Evolutionary conservation across 2,113 vertebrate species (phyloP).

Genomic region (Podiceps cristatus): DNA sequence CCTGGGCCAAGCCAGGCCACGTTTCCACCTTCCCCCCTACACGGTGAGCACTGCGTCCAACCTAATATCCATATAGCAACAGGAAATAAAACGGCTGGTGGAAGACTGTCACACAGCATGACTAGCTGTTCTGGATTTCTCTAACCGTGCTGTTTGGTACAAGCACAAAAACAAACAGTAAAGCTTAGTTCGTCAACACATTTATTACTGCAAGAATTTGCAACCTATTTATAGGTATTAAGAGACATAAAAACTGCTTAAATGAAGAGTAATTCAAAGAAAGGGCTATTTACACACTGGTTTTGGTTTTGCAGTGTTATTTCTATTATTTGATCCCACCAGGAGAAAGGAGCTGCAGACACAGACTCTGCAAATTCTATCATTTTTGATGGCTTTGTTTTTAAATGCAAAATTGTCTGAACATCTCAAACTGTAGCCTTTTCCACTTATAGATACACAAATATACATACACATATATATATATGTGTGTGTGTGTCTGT

Average conservation of each 20-base stretch:
- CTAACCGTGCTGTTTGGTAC: not conserved
- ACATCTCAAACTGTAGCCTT: not conserved
- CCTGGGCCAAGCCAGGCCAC: not conserved
- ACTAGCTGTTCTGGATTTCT: not conserved
- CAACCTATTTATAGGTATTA: not conserved
- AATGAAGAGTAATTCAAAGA: not conserved
- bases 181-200: not conserved
- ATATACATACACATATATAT: not conserved
- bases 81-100: not conserved
- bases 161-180: not conserved
- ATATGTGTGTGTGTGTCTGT: rapidly evolving
- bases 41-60: not conserved
- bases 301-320: not conserved
- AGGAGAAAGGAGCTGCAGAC: not conserved
- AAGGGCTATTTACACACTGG: not conserved
- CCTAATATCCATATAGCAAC: not conserved
- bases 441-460: not conserved
- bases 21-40: not conserved
- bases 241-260: not conserved
- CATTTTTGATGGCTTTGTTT: not conserved
- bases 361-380: not conserved
- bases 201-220: not conserved
- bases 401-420: not conserved
- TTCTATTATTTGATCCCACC: not conserved
- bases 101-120: not conserved